Evolutionary conservation across 2,888 invertebrate genomes (phyloP), one percentile per base, ranked within the genome.

Genomic region (Agriopis aurantiaria): DNA sequence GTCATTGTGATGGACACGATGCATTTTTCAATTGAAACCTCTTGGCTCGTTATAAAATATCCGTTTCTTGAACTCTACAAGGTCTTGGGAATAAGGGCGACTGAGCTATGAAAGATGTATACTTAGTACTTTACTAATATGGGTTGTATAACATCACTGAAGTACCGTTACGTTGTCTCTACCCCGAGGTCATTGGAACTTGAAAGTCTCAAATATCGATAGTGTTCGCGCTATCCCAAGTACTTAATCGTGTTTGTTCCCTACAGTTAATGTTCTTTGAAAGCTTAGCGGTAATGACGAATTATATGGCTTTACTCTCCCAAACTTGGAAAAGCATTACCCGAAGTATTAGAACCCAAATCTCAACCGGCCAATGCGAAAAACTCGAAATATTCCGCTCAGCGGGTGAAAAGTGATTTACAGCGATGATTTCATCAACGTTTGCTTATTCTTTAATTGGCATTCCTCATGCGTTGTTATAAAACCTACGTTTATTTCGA

Each of bases 11-110:
- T 82, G 77, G 80, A 80, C 78, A 78, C 77, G 81, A 75, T 84
- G 83, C 82, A 82, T 82, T 87, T 85, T 83, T 83, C 82, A 84
- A 85, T 87, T 85, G 80, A 82, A 82, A 64, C 72, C 59, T 83
- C 78, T 80, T 77, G 48, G 72, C 72, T 78, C 71, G 75, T 77
- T 74, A 77, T 80, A 79, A 75, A 75, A 62, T 63, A 69, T 76
- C 69, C 68, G 68, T 65, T 75, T 68, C 74, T 69, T 66, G 69
- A 76, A 74, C 73, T 66, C 53, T 68, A 41, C 56, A 72, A 70
- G 68, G 72, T 72, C 56, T 63, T 60, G 46, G 56, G 56, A 63
- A 71, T 68, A 60, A 64, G 46, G 53, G 45, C 45, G n/a, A 23
- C 40, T 53, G 48, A 40, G 53, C 55, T 43, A 23, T 68, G 17